Evolutionary conservation across 2,113 vertebrate genomes (phyloP), one percentile per base, ranked within the genome.

Genomic region (Dicentrarchus labrax): DNA sequence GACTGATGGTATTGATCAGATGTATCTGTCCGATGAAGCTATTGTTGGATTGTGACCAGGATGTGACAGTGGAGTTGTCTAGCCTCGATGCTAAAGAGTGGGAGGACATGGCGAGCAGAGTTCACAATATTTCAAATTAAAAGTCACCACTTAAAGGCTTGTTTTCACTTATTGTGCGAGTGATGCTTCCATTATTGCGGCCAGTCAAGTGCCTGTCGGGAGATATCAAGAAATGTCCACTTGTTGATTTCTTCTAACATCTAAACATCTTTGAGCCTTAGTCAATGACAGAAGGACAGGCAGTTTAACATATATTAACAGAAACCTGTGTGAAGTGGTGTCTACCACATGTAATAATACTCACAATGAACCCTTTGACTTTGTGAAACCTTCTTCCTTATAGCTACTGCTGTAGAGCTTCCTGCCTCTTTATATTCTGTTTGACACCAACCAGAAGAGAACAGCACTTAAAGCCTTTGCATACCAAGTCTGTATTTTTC

Each of bases 321-420:
- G 91, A 69, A 91, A 91, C 90, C 93, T 91, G 90, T 86, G 84
- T 95, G 88, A 93, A 86, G 82, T 67, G 81, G 70, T 86, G 87
- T 88, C 22, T 6, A 45, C 30, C 30, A 61, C 13, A 5, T 19
- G 36, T 64, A n/a, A 6, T n/a, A 22, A 19, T 39, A 17, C 47
- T 94, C 92, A 70, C 57, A 85, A 92, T 75, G 65, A 56, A 93
- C 95, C 91, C 93, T 91, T 94, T 91, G 89, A 94, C 94, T 92
- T 93, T 86, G 88, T 94, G 90, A 87, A 84, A 91, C 90, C 90
- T 83, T 22, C 91, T 85, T 79, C 43, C 6, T 56, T 19, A 19
- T n/a, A 13, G 30, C 36, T 15, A 0, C 24, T 17, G 57, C 59
- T 51, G 43, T 30, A 53, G 67, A 70, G 51, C n/a, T 17, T 24